These are phyloP conservation scores for Pteromalus puparum DNA, from an alignment of 1,140 invertebrate genomes.

Conservation along the genomic window DNA sequence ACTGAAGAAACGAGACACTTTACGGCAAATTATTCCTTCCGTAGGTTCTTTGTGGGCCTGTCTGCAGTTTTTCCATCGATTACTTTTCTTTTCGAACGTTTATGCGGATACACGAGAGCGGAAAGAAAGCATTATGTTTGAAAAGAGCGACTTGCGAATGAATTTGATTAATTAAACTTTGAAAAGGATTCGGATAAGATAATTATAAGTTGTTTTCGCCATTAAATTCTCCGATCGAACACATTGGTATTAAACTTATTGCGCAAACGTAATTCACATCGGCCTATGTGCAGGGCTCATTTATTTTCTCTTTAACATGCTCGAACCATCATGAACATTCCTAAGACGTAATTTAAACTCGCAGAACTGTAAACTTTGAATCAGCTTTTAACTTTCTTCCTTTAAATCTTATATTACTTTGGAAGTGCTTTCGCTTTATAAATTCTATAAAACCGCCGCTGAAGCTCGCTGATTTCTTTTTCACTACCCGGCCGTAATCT, in stretches of 20 bases:
- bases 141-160: no score
- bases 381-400: not conserved
- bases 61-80: not conserved
- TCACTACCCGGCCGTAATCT: not conserved
- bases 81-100: not conserved
- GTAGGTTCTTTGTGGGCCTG: not conserved
- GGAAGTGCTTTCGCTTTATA: not conserved
- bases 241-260: no score
- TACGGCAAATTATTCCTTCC: slow-evolving; percentile 24
- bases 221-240: no score
- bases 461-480: not conserved
- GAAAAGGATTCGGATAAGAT: no score
- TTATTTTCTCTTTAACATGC: no score
- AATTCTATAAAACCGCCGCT: not conserved
- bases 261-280: no score
- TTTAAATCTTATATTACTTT: not conserved
- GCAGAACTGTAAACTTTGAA: not conserved
- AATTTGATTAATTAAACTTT: no score
- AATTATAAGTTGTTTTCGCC: no score
- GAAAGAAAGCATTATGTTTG: no score
- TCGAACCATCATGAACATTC: no score
- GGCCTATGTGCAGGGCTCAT: no score
- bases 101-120: not conserved
- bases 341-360: not conserved
- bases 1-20: slow-evolving; percentile 24